Conservation (phyloP, 2,888 invertebrate genomes). For the Shargacucullia verbasci region DNA sequence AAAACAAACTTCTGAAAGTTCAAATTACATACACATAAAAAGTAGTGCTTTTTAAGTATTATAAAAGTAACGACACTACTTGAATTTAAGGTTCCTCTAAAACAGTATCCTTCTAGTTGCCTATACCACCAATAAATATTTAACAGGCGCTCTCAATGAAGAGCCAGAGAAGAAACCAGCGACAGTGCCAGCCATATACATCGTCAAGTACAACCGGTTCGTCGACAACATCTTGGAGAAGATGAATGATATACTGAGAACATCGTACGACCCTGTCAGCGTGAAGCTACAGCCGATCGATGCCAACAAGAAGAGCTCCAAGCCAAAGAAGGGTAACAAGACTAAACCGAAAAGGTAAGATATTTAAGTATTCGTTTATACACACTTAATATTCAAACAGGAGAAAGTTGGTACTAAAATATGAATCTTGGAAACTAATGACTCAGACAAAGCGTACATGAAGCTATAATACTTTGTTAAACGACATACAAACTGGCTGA, state of each 20-base stretch:
- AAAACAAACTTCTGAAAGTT: not conserved
- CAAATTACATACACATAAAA: not conserved
- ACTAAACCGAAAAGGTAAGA: slow-evolving; percentile 79
- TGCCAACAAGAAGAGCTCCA: slow-evolving; percentile 86
- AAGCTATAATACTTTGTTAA: slow-evolving; percentile 8
- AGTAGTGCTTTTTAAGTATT: not conserved
- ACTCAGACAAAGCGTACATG: not conserved
- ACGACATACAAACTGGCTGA: slow-evolving; percentile 14
- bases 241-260: slow-evolving; percentile 94
- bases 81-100: not conserved
- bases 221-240: slow-evolving; percentile 94
- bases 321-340: slow-evolving; percentile 82
- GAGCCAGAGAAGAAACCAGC: slow-evolving; percentile 74
- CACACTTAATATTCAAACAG: not conserved
- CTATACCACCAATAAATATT: slow-evolving; percentile 46
- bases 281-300: slow-evolving; percentile 91
- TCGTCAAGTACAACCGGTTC: slow-evolving; percentile 95
- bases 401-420: slow-evolving; percentile 31
- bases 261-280: slow-evolving; percentile 95
- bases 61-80: not conserved
- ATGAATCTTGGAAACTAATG: slow-evolving; percentile 13
- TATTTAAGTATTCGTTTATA: not conserved
- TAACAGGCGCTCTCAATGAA: slow-evolving; percentile 84
- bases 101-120: not conserved
- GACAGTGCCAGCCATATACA: slow-evolving; percentile 91